Evolutionary conservation across 53 echinoderm and acorn worm genomes (phyloP).

Genomic region (Crossaster papposus): DNA sequence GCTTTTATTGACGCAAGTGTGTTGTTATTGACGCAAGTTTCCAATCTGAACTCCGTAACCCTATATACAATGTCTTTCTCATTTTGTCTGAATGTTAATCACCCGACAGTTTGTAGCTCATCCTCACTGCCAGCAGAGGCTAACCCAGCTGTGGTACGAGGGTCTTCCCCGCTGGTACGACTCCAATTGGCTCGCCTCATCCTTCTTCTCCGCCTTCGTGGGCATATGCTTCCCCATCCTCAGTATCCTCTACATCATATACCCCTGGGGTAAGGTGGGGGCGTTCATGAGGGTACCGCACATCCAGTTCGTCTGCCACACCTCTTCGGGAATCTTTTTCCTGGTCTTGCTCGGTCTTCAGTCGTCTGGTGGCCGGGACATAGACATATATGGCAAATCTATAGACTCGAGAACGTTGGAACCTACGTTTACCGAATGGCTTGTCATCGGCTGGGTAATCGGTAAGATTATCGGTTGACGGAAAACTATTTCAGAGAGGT

Average conservation of each 20-base stretch:
- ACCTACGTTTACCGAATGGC: conserved; percentile 84
- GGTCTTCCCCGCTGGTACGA: conserved; percentile 94
- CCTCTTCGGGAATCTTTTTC: conserved; percentile 75
- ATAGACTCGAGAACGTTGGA: conserved; percentile 52
- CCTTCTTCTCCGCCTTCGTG: conserved; percentile 70
- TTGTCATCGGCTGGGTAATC: conserved; percentile 87
- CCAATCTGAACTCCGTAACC: too few species aligned
- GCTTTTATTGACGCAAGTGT: background rate
- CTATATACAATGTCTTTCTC: background rate
- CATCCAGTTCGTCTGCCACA: conserved; percentile 95
- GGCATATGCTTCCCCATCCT: conserved; percentile 82
- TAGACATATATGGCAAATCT: background rate
- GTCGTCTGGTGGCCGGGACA: conserved; percentile 44
- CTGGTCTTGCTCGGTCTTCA: conserved; percentile 89
- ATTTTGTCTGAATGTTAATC: background rate
- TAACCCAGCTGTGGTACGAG: conserved; percentile 97
- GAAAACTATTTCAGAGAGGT: background rate
- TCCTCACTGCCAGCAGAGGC: conserved; percentile 95
- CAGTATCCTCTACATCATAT: conserved; percentile 85
- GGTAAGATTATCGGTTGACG: conserved; percentile 63
- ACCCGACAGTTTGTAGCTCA: conserved; percentile 91
- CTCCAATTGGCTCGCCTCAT: conserved; percentile 76
- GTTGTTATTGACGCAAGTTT: too few species aligned
- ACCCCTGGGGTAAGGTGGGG: conserved; percentile 85
- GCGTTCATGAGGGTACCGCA: conserved; percentile 90